Base-by-base conservation (phyloP, 1,140 invertebrate genomes). In the Aphaenogaster rudis region DNA sequence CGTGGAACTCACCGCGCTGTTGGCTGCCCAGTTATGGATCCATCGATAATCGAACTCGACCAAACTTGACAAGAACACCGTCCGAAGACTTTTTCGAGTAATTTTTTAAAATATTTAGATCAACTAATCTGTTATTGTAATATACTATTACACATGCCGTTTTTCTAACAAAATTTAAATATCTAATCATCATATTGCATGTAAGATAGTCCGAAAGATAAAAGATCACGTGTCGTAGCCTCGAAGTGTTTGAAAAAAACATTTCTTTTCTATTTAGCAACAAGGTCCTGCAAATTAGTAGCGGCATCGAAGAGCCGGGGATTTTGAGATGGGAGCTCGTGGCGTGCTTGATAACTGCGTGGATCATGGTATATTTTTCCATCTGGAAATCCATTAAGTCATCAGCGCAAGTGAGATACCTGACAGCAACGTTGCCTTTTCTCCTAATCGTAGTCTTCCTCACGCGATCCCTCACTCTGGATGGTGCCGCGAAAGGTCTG, bases 351-450 rank as follows among this genome's bases (percentile, higher is more conserved):
- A 95, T 99, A 39, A 97, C 98, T 87, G 98, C 98, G 77, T 99
- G 98, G 98, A 96, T 98, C 59, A 95, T 99, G 88, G 98, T 99
- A 61, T 99, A 99, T 95, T 98, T 99, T 94, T 98, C 98, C 67
- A 97, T 99, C 61, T 99, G 98, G 97, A 99, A 99, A 96, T 98
- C 98, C 78, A 98, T 98, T 79, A 97, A 98, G 93, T 98, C 98
- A 64, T 97, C 97, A 91, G 98, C 98, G 3, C 94, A 96, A 92
- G 96, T 98, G 45, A 97, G 98, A 69, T 99, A 99, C 94, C 97
- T 99, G 91, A 99, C 98, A 8, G 98, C 98, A 42, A 98, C 98
- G 7, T 96, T 98, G 77, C 98, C 98, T 4, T 98, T 98, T 93
- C 92, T 98, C 33, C 95, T 98, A 42, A 98, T 98, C 90, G 96